Conservation (phyloP, 1,140 invertebrate genomes). For the Halyomorpha halys region DNA sequence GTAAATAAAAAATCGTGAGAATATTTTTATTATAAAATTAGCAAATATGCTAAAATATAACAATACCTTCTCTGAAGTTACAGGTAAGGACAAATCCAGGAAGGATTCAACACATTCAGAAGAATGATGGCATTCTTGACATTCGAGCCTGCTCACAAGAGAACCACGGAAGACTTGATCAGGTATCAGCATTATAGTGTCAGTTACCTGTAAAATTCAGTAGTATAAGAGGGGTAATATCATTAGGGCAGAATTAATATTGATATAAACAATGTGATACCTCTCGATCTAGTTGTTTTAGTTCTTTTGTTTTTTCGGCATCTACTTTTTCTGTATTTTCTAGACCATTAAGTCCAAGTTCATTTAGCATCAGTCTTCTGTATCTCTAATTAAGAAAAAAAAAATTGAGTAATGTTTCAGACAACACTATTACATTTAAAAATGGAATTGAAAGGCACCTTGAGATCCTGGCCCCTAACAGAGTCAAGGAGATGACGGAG, state of each 20-base stretch:
- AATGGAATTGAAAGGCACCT: slow-evolving; percentile 27
- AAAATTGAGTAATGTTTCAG: too few relatives aligned
- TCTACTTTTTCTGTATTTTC: slow-evolving; percentile 56
- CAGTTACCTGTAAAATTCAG: slow-evolving; percentile 15
- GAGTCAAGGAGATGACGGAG: slow-evolving; percentile 79
- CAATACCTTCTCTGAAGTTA: slow-evolving; percentile 52
- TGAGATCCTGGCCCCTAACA: slow-evolving; percentile 54
- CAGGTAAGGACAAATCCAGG: slow-evolving; percentile 84
- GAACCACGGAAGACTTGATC: slow-evolving; percentile 72
- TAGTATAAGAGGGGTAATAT: neutral
- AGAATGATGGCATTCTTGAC: slow-evolving; percentile 75
- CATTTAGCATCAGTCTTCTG: slow-evolving; percentile 59
- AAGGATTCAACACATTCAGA: slow-evolving; percentile 85
- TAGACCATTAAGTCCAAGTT: slow-evolving; percentile 55
- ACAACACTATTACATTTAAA: too few relatives aligned
- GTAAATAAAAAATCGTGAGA: too few relatives aligned
- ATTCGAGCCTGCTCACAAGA: slow-evolving; percentile 78
- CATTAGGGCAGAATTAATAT: neutral
- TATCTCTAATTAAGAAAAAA: slow-evolving; percentile 51
- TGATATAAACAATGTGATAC: slow-evolving; percentile 12
- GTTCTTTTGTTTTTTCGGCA: slow-evolving; percentile 57
- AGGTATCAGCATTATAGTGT: slow-evolving; percentile 30
- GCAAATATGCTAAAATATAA: neutral
- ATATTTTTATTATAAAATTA: too few relatives aligned
- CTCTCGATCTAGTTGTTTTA: slow-evolving; percentile 41